Percentiles rank a stretch among this genome's conserved stretches.
Conservation (phyloP, 1,140 invertebrate species). For the Magallana gigas region DNA sequence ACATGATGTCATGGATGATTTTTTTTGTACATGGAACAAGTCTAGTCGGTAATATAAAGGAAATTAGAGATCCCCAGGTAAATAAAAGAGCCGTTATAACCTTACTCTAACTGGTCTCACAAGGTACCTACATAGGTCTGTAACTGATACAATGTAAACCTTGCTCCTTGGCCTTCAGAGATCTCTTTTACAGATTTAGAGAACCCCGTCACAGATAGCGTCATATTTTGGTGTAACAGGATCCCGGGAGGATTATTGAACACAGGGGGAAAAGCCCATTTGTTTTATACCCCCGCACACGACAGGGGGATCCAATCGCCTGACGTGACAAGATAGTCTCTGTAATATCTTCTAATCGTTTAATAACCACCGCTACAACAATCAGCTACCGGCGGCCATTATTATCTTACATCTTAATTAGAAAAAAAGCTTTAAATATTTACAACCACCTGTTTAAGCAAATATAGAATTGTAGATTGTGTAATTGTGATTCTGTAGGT, state of each 20-base stretch:
- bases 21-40: no score
- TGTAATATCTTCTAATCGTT: constrained; percentile 14
- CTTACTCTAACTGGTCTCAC: no score
- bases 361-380: constrained; percentile 21
- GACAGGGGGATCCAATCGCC: background rate
- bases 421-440: constrained; percentile 35
- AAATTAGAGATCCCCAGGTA: no score
- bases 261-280: background rate
- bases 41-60: no score
- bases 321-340: background rate
- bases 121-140: no score
- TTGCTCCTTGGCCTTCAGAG: no score
- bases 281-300: background rate
- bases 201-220: no score
- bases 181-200: no score
- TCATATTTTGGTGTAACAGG: background rate
- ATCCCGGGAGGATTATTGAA: background rate
- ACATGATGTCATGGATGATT: no score
- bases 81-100: no score
- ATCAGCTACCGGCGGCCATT: background rate
- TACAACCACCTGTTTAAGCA: constrained; percentile 19
- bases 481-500: background rate
- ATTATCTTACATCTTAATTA: constrained; percentile 31
- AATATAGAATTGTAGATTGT: background rate
- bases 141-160: no score